Base-by-base conservation (phyloP, 1,140 invertebrate genomes). In the Apocrypta bakeri region DNA sequence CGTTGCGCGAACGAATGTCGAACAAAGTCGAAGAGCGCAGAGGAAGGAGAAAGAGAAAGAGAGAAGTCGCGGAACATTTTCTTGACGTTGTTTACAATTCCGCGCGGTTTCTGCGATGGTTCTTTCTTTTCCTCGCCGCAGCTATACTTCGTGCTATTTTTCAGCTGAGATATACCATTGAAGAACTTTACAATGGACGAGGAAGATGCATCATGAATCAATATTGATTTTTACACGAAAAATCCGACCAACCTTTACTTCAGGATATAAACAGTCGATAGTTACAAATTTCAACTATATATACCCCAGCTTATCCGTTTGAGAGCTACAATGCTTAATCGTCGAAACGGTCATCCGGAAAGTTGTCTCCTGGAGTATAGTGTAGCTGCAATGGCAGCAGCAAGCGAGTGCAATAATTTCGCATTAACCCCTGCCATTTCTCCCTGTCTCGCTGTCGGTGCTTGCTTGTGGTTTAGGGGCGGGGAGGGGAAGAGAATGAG, bases 61-160 rank as follows among this genome's bases (percentile, higher is more conserved):
- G 21, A 42, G 61, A 76, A 71, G 63, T 69, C 66, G 42, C 14
- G 73, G 42, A 77, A 82, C 31, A 63, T 73, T 83, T 79, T 73
- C 69, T 83, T 73, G 25, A 40, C 68, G 61, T 76, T 79, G 74
- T 83, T 78, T 83, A 78, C 75, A 64, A 79, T 83, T 83, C 68
- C 42, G 63, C 63, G 63, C 24, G 27, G 24, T 66, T n/a, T n/a
- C n/a, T n/a, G n/a, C n/a, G n/a, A n/a, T 25, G 27, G n/a, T 27
- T 61, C 40, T 72, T 77, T 25, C 25, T 78, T 68, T 48, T 81
- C 48, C 48, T n/a, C 48, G 6, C 48, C 11, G 42, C 42, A 21
- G 48, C 48, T 56, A 56, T 6, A 21, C n/a, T 21, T 40, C 40
- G 64, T 29, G 61, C 24, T 75, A 75, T 81, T 81, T 75, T 81